Percentiles rank a stretch among this genome's conserved stretches.
Evolutionary conservation across 2,888 invertebrate species (phyloP).

Genomic region (Torymus tubicola): DNA sequence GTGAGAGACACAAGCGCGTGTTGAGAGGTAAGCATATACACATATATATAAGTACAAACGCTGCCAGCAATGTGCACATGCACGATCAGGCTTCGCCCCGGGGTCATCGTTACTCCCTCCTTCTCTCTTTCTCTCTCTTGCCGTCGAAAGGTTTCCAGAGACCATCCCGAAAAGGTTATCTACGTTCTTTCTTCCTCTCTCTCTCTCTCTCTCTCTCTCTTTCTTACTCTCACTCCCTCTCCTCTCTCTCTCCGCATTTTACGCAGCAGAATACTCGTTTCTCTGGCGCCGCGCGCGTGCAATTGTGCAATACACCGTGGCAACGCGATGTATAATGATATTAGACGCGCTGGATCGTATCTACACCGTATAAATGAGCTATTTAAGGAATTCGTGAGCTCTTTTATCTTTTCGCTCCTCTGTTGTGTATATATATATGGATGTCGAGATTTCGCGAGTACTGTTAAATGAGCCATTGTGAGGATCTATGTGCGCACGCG

Average conservation of each 20-base stretch:
- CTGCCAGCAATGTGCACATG: slow-evolving; percentile 10
- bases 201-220: background rate
- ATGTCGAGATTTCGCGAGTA: background rate
- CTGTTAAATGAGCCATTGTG: slow-evolving; percentile 43
- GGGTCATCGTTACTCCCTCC: slow-evolving; percentile 27
- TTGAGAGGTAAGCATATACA: too few relatives aligned
- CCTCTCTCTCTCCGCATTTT: background rate
- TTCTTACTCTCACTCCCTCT: background rate
- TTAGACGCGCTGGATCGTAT: slow-evolving; percentile 13
- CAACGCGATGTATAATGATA: slow-evolving; percentile 32
- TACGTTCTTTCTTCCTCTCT: slow-evolving; percentile 16
- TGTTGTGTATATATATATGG: background rate
- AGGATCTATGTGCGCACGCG: background rate
- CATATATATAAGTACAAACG: background rate
- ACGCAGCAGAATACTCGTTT: background rate
- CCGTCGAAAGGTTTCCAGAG: slow-evolving; percentile 40
- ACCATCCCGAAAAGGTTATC: slow-evolving; percentile 26
- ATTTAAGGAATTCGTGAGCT: slow-evolving; percentile 23
- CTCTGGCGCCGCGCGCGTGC: background rate
- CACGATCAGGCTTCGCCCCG: slow-evolving; percentile 33
- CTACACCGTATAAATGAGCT: background rate
- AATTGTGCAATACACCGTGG: slow-evolving; percentile 11
- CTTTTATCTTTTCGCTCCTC: background rate
- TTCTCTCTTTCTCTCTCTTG: background rate
- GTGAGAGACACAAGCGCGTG: too few relatives aligned